Evolutionary conservation across 30 jellyfish, hydroid and myxozoan genomes (phyloP).

Genomic region (Chironex yamaguchii): DNA sequence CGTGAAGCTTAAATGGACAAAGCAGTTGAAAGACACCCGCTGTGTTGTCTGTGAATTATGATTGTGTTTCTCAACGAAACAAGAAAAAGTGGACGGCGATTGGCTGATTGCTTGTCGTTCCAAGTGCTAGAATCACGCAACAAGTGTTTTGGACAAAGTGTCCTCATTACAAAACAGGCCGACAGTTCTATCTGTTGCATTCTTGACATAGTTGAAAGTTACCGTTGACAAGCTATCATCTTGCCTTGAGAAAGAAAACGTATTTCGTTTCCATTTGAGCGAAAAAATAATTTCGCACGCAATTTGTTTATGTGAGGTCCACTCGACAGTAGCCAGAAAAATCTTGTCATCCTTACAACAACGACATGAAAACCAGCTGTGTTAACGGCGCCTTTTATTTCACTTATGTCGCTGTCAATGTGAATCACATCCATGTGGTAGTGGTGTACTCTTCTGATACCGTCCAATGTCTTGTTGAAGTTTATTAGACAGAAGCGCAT

Average conservation of each 20-base stretch:
- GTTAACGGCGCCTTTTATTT: background rate
- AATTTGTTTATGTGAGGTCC: too few species aligned
- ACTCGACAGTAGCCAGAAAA: background rate
- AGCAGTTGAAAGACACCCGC: background rate
- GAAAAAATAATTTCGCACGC: too few species aligned
- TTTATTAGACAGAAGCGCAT: too few species aligned
- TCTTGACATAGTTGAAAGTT: background rate
- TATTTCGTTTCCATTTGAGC: too few species aligned
- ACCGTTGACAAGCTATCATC: background rate
- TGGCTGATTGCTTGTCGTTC: slow-evolving; percentile 78
- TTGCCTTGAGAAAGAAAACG: too few species aligned
- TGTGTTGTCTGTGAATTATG: background rate
- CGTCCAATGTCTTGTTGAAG: too few species aligned
- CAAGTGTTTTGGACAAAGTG: slow-evolving; percentile 80
- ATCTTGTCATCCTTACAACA: too few species aligned
- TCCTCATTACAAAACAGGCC: too few species aligned
- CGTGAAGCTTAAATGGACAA: background rate
- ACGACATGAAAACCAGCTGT: background rate
- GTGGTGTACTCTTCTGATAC: too few species aligned
- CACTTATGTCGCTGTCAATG: too few species aligned
- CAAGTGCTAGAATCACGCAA: slow-evolving; percentile 90
- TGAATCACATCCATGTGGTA: too few species aligned
- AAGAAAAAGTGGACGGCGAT: slow-evolving; percentile 69
- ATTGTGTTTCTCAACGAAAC: slow-evolving; percentile 51
- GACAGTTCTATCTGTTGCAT: background rate